Base-by-base conservation (phyloP, 2,797 vertebrate species). In the Premnoplex brunnescens region DNA sequence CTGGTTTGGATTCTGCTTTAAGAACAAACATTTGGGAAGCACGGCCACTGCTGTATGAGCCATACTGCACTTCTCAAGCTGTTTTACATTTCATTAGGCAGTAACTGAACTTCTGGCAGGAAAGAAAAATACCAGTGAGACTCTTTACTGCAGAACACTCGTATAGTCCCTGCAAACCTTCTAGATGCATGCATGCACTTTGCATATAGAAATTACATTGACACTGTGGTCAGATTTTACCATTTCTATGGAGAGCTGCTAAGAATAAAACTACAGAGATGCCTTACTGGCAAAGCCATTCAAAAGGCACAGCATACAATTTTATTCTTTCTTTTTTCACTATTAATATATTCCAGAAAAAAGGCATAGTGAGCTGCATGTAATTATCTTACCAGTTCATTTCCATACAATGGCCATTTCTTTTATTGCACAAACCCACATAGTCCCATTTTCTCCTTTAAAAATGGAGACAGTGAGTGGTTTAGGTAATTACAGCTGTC, bases 401-500 rank as follows among this genome's bases (percentile, higher is more conserved):
- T 91, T 78, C 76, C 86, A 90, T 58, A 64, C 7, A 93, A 80
- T 3, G 3, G 39, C 19, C 62, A 49, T 46, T 74, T 89, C 17
- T 89, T 93, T 68, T 37, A 91, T 23, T 41, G 56, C 46, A 55
- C 51, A 85, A 83, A 87, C 13, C 36, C 67, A 85, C n/a, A 49
- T 58, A 75, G 59, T 84, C 89, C 58, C 69, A 78, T 78, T 30
- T 73, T 94, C 73, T 78, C 81, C 72, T 81, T 89, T 78, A 91
- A 85, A 91, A 93, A 91, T 12, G 2, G 15, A 81, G 75, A 63
- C 75, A 83, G 68, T 44, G 55, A 94, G 66, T 32, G 49, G 37
- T 85, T 91, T 73, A 78, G 86, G 71, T 55, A 91, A 93, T 93
- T 94, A 81, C 9, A 21, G 79, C 79, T 95, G 95, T 91, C 96